A percentile compares a stretch with the other conserved stretches of the same genome.
These are phyloP conservation scores for Sphaerophoria rueppellii DNA, from an alignment of 2,888 invertebrate genomes.

Conservation along the genomic window DNA sequence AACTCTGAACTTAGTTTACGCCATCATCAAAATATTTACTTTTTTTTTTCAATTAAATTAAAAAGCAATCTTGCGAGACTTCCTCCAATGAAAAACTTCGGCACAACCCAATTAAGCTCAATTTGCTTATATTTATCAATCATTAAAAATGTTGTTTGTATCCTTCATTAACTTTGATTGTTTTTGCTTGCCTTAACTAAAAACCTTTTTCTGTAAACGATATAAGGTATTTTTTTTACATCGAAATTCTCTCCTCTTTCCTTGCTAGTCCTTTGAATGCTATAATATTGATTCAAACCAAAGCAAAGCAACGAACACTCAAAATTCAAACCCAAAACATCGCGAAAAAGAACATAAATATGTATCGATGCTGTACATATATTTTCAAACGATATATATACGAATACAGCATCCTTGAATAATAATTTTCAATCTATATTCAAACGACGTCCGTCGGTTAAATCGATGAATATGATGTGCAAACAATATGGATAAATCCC, in stretches of 20 bases:
- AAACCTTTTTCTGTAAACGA: constrained; percentile 19
- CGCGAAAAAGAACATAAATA: constrained; percentile 50
- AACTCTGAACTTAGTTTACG: too few relatives aligned
- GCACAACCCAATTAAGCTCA: constrained; percentile 17
- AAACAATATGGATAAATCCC: constrained; percentile 68
- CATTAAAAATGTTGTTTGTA: constrained; percentile 57
- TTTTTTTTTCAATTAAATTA: too few relatives aligned
- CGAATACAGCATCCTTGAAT: constrained; percentile 58
- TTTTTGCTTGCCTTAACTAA: constrained; percentile 21
- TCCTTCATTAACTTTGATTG: constrained; percentile 63
- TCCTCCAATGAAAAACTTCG: not conserved
- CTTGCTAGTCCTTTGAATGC: not conserved
- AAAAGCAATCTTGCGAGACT: too few relatives aligned
- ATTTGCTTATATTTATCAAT: not conserved
- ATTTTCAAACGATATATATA: constrained; percentile 23
- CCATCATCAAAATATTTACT: too few relatives aligned
- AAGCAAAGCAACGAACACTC: not conserved
- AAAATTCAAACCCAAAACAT: constrained; percentile 41
- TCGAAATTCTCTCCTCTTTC: not conserved
- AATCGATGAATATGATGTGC: constrained; percentile 71
- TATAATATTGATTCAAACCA: constrained; percentile 21
- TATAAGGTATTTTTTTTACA: not conserved
- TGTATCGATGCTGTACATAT: constrained; percentile 17
- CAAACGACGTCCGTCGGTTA: constrained; percentile 71
- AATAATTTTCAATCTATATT: constrained; percentile 73